These are phyloP conservation scores for Deroplatys truncata DNA, from an alignment of 2,888 invertebrate species.

Conservation along the genomic window DNA sequence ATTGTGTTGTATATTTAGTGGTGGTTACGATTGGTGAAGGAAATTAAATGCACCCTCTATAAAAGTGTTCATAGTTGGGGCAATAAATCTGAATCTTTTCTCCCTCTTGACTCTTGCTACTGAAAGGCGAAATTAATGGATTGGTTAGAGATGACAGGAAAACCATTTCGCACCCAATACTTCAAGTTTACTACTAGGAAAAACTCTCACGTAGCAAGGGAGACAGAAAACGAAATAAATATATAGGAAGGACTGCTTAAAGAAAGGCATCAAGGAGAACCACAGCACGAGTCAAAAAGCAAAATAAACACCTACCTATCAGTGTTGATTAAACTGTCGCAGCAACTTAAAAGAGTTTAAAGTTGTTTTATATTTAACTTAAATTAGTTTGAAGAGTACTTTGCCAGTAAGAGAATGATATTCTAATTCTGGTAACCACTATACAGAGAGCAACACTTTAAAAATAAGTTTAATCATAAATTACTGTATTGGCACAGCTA, in stretches of 20 bases:
- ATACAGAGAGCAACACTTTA: no score
- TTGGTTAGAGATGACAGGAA: constrained; percentile 2
- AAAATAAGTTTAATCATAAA: no score
- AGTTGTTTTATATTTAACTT: no score
- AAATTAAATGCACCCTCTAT: not conserved
- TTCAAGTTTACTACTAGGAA: not conserved
- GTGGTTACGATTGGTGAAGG: not conserved
- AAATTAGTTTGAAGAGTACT: no score
- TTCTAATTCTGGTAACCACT: no score
- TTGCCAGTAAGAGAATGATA: no score
- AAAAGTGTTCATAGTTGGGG: not conserved
- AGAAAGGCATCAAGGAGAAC: not conserved
- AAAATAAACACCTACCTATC: not conserved
- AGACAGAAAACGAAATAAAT: not conserved
- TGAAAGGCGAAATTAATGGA: constrained; percentile 12
- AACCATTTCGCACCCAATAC: constrained; percentile 4
- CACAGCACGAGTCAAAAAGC: not conserved
- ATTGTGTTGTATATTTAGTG: no score
- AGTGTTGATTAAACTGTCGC: no score
- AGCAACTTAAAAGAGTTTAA: no score
- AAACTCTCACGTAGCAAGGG: not conserved
- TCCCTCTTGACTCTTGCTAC: not conserved
- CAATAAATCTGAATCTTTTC: not conserved
- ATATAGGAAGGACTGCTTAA: not conserved
- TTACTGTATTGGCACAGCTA: no score